phyloP scores from a whole-genome alignment of 1,140 invertebrate genomes.

The Planococcus citri region DNA sequence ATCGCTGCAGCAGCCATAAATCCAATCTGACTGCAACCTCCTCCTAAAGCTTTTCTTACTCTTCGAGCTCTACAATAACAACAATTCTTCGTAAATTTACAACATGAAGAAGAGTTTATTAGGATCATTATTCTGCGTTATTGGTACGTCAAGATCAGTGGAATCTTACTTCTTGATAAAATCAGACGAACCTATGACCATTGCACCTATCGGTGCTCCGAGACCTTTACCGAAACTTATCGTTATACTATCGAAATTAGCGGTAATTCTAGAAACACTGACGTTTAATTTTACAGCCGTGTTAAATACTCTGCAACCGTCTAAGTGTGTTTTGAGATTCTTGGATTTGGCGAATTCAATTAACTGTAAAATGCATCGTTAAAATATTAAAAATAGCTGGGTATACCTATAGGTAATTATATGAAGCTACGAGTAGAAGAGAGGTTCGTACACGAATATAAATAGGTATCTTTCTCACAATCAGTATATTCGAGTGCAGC shows the following conservation, averaged over 20 bases:
- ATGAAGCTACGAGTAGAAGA: too few relatives aligned
- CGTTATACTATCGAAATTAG: conserved; percentile 61
- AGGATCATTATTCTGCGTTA: neutral
- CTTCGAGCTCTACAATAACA: conserved; percentile 64
- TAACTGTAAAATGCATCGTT: conserved; percentile 14
- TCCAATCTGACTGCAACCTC: conserved; percentile 82
- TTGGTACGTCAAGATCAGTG: too few relatives aligned
- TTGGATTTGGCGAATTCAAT: conserved; percentile 34
- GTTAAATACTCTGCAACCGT: conserved; percentile 85
- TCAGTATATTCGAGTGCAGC: neutral
- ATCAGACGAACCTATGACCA: conserved; percentile 60
- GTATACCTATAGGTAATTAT: too few relatives aligned
- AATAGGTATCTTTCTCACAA: too few relatives aligned
- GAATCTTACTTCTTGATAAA: too few relatives aligned
- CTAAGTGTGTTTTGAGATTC: conserved; percentile 68
- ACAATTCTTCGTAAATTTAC: too few relatives aligned
- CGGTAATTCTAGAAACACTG: conserved; percentile 47
- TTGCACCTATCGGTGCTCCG: conserved; percentile 74
- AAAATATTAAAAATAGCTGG: too few relatives aligned
- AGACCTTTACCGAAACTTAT: conserved; percentile 80
- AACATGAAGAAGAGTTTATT: too few relatives aligned
- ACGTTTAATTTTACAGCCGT: conserved; percentile 54
- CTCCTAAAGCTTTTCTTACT: conserved; percentile 73
- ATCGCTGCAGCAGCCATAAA: conserved; percentile 77
- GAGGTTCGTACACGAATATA: too few relatives aligned